Conservation (phyloP, 2,113 vertebrate genomes). For the Sclerurus mexicanus region DNA sequence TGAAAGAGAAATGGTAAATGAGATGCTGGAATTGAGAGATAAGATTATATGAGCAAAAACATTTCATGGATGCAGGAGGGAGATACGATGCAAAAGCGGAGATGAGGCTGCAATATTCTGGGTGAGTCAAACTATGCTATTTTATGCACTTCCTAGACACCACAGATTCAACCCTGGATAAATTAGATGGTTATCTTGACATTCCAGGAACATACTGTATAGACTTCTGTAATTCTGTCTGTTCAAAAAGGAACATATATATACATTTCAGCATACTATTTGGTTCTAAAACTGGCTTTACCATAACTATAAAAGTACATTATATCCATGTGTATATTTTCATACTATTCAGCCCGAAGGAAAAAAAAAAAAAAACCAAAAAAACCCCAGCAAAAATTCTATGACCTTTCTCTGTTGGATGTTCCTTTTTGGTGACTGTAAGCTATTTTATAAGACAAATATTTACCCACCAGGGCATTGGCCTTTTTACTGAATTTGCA, state of each 20-base stretch:
- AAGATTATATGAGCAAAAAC: background rate
- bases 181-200: background rate
- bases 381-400: too few species aligned
- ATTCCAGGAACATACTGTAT: background rate
- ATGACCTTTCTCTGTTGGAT: background rate
- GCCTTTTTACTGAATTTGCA: background rate
- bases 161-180: background rate
- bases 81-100: background rate
- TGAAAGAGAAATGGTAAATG: background rate
- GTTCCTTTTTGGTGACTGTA: background rate
- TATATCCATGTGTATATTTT: background rate
- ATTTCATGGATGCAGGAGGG: background rate
- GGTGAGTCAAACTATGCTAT: background rate
- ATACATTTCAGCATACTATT: background rate
- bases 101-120: background rate
- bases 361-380: background rate
- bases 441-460: constrained; percentile 23
- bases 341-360: background rate
- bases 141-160: background rate
- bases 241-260: background rate
- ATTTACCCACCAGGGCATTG: background rate
- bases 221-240: background rate
- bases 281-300: background rate
- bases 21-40: background rate
- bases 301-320: background rate